Percentiles rank a stretch among this genome's conserved stretches.
phyloP scores from a whole-genome alignment of 2,113 vertebrate species.

The Entosphenus tridentatus region DNA sequence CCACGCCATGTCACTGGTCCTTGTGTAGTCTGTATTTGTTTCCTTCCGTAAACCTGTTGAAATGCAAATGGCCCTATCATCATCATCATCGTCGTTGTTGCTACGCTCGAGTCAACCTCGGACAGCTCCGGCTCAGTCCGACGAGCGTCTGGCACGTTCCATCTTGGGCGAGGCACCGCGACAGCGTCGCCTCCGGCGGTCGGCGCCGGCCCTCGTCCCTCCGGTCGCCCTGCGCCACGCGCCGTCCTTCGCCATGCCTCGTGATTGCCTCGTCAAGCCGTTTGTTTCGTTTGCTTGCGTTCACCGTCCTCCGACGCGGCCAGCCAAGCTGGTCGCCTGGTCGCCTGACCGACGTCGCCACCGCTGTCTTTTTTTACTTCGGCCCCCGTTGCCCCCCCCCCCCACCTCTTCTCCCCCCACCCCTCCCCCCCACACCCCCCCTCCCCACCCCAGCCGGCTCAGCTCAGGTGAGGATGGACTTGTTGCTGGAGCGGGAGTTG shows the following conservation, averaged over 20 bases:
- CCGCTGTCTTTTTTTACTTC: background rate
- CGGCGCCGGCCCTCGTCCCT: too few species aligned
- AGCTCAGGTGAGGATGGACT: constrained; percentile 2
- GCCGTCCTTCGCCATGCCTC: background rate
- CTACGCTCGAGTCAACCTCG: too few species aligned
- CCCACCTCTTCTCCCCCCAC: background rate
- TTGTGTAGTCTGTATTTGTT: too few species aligned
- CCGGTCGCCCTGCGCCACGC: too few species aligned
- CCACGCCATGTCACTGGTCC: too few species aligned
- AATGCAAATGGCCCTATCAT: too few species aligned
- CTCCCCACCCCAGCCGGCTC: background rate
- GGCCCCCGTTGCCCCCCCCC: background rate
- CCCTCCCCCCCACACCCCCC: background rate
- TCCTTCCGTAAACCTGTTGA: too few species aligned
- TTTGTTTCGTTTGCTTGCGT: background rate
- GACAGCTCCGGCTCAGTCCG: too few species aligned
- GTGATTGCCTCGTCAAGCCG: background rate
- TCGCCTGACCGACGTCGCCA: background rate
- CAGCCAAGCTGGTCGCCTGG: constrained; percentile 1
- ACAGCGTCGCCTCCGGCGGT: too few species aligned
- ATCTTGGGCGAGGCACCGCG: too few species aligned
- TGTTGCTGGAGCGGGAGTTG: constrained; percentile 5
- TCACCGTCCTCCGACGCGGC: background rate
- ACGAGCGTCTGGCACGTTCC: too few species aligned
- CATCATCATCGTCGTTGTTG: too few species aligned